Conservation (phyloP, 2,888 invertebrate genomes). For the Cinara cedri region DNA sequence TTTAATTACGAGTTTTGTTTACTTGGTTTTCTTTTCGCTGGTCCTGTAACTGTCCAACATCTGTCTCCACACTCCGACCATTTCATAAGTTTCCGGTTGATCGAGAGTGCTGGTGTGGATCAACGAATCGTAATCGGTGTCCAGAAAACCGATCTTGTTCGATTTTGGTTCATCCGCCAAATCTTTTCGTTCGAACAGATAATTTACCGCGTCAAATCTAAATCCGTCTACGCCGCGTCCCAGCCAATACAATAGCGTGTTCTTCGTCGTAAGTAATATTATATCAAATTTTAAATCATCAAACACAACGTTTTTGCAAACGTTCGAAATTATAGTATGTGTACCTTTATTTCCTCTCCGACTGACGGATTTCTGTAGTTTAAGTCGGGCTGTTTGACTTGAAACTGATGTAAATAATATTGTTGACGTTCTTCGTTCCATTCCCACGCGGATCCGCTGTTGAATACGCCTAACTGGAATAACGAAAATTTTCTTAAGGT, state of each 20-base stretch:
- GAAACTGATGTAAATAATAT: constrained; percentile 75
- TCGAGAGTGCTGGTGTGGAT: constrained; percentile 30
- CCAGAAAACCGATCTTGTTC: constrained; percentile 34
- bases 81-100: constrained; percentile 39
- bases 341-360: constrained; percentile 65
- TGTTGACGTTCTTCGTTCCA: constrained; percentile 70
- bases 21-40: constrained; percentile 33
- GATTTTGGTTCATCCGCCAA: constrained; percentile 68
- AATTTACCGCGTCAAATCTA: constrained; percentile 45
- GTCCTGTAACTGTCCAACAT: constrained; percentile 38
- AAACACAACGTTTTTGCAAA: no score
- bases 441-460: constrained; percentile 73
- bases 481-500: no score
- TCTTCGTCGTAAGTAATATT: background rate
- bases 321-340: background rate
- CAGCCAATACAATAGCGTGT: constrained; percentile 41
- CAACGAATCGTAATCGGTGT: constrained; percentile 35
- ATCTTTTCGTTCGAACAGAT: constrained; percentile 62
- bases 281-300: background rate
- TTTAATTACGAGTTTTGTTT: no score
- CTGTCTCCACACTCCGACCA: constrained; percentile 16
- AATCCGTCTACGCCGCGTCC: constrained; percentile 50
- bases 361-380: constrained; percentile 71
- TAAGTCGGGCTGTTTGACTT: constrained; percentile 71
- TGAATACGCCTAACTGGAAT: constrained; percentile 63